Percentiles rank a stretch among this genome's conserved stretches.
phyloP scores from a whole-genome alignment of 1,140 invertebrate genomes.

The Diorhabda sublineata region DNA sequence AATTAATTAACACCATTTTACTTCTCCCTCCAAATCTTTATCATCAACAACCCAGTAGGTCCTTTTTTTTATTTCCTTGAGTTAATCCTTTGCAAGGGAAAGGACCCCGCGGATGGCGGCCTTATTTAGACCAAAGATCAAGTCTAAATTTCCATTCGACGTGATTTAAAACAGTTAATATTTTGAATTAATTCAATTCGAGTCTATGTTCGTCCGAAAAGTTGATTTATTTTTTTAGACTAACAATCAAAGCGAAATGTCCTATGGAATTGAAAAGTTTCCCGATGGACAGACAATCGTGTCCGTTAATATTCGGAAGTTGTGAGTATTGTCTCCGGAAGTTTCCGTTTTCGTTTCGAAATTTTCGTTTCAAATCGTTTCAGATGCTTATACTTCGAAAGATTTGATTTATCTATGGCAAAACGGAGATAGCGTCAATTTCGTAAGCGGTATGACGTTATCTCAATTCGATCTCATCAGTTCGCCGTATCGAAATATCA shows the following conservation, averaged over 20 bases:
- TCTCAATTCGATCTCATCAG: slow-evolving; percentile 90
- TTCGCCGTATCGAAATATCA: slow-evolving; percentile 76
- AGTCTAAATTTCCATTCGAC: no score
- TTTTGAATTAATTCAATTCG: no score
- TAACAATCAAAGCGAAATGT: slow-evolving; percentile 96
- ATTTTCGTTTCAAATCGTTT: slow-evolving; percentile 6
- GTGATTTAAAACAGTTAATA: no score
- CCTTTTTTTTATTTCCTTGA: no score
- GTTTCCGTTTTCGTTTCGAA: background rate
- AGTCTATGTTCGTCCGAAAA: no score
- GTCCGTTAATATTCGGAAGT: slow-evolving; percentile 88
- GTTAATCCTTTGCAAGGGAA: no score
- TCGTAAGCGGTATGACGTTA: slow-evolving; percentile 83
- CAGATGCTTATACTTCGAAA: slow-evolving; percentile 86
- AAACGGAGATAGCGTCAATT: slow-evolving; percentile 73
- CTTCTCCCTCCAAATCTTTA: no score
- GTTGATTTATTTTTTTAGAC: slow-evolving; percentile 52
- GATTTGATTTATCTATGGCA: slow-evolving; percentile 91
- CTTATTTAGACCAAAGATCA: no score
- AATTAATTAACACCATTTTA: no score
- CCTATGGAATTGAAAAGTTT: slow-evolving; percentile 95
- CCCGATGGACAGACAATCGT: slow-evolving; percentile 93
- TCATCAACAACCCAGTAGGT: no score
- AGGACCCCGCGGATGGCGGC: no score
- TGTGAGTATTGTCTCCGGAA: slow-evolving; percentile 65